Evolutionary conservation across 2,888 invertebrate species (phyloP), one percentile per base, ranked within the genome.

Genomic region (Encarsia formosa): DNA sequence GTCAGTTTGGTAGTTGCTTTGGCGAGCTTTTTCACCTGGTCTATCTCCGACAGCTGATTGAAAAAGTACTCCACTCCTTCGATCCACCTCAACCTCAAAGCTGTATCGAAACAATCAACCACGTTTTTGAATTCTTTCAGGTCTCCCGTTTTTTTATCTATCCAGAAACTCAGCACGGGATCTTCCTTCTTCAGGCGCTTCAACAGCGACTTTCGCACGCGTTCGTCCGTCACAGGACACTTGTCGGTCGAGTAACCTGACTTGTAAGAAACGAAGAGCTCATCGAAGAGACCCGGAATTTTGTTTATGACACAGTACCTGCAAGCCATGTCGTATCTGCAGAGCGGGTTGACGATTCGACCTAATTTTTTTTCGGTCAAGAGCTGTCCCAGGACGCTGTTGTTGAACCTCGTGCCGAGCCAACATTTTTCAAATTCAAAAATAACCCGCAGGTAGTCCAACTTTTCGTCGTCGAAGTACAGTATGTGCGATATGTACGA

Each of bases 281-380:
- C 22, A 29, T 56, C 37, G 52, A 52, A 56, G 37, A 52, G 52
- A 3, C 19, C 38, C 45, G 5, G 49, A 49, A 56, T 56, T 52
- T 56, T 56, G 42, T 52, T 49, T 39, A 49, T 24, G 18, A 49
- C 46, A 49, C 52, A 56, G 37, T 56, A 56, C 22, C 56, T 56
- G 37, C 46, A 56, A 49, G 56, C 52, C 56, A 56, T 56, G 22
- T 56, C 49, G 26, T 52, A 56, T 34, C 11, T 56, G 35, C 52
- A 42, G 49, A 56, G 52, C 46, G 52, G 49, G 49, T 52, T 56
- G 42, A 49, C 46, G 49, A 56, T 52, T 52, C 26, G 49, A 42
- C 38, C 52, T 52, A 56, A 52, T 52, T 52, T 49, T 56, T 56
- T 52, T 56, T 56, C 52, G 49, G 52, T 52, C 24, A 56, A 32